Evolutionary conservation across 92 coral and sea anemone species (phyloP).

Genomic region (Epizoanthus fatuus): DNA sequence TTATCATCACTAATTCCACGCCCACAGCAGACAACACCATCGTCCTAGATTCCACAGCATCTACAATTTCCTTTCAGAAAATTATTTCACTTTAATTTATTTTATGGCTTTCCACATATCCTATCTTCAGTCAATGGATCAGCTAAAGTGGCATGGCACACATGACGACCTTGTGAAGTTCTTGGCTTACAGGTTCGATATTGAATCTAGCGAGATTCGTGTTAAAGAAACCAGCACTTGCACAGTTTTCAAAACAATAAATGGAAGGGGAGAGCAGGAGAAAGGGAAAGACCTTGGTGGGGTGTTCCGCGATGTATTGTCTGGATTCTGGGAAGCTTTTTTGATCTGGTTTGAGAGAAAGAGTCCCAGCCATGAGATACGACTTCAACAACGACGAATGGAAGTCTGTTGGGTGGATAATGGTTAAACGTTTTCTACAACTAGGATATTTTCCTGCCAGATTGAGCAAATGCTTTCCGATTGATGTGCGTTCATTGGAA

Average conservation of each 20-base stretch:
- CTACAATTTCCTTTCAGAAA: too few relatives aligned
- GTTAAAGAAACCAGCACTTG: too few relatives aligned
- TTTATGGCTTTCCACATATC: too few relatives aligned
- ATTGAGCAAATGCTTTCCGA: conserved; percentile 52
- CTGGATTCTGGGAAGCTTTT: conserved; percentile 66
- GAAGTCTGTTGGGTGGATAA: conserved; percentile 47
- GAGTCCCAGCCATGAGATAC: conserved; percentile 66
- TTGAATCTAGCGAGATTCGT: too few relatives aligned
- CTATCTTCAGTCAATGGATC: too few relatives aligned
- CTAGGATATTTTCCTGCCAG: conserved; percentile 50
- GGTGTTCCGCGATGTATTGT: conserved; percentile 54
- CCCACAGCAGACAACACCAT: too few relatives aligned
- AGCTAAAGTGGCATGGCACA: too few relatives aligned
- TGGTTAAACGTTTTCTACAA: conserved; percentile 64
- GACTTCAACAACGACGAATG: conserved; percentile 54
- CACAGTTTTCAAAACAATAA: neutral
- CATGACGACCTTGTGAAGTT: too few relatives aligned
- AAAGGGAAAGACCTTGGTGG: conserved; percentile 44
- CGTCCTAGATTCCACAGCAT: too few relatives aligned
- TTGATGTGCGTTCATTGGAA: conserved; percentile 25
- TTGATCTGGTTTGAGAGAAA: conserved; percentile 73
- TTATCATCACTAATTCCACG: too few relatives aligned
- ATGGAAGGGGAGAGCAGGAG: conserved; percentile 39
- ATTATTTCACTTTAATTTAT: too few relatives aligned
- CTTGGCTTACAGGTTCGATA: too few relatives aligned